These are phyloP conservation scores for Agrenia bidenticulata DNA, from an alignment of 2,888 invertebrate genomes.

Conservation along the genomic window DNA sequence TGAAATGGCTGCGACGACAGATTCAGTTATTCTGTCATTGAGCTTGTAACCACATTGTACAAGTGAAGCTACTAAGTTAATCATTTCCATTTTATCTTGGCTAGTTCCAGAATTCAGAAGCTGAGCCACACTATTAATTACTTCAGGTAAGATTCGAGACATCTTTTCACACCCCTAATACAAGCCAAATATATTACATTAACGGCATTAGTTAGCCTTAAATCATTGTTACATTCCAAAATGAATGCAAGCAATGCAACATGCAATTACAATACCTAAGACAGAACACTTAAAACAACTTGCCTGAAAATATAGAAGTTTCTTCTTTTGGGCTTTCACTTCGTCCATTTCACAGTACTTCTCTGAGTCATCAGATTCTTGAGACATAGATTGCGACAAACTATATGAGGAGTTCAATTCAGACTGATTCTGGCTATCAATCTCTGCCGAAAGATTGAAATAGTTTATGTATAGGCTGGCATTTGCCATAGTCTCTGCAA, in stretches of 20 bases:
- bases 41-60: neutral
- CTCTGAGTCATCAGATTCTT: neutral
- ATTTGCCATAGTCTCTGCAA: neutral
- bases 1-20: neutral
- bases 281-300: too few relatives aligned
- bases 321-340: neutral
- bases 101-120: neutral
- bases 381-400: neutral
- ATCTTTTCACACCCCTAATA: neutral
- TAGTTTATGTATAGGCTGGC: neutral
- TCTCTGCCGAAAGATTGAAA: neutral
- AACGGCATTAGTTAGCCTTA: too few relatives aligned
- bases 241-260: too few relatives aligned
- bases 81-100: neutral
- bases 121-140: neutral
- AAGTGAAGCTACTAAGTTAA: neutral
- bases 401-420: neutral
- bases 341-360: neutral
- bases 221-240: too few relatives aligned
- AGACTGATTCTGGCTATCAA: neutral
- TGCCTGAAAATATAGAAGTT: neutral
- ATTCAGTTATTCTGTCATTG: neutral
- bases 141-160: neutral
- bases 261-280: too few relatives aligned
- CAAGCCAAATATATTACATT: neutral